phyloP scores from a whole-genome alignment of 2,113 vertebrate species.

The Scortum barcoo region DNA sequence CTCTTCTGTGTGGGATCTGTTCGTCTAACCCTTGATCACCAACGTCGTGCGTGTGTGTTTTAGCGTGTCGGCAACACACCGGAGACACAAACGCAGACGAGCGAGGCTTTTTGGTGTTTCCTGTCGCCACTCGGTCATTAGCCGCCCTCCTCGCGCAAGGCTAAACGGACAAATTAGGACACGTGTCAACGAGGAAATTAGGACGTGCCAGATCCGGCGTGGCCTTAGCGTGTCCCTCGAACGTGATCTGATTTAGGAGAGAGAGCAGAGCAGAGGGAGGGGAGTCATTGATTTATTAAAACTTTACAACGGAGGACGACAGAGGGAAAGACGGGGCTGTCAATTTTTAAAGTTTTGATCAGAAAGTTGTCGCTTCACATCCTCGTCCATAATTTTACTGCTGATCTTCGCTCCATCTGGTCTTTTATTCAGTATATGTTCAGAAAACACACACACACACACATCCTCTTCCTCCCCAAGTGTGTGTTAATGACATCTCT shows the following conservation, averaged over 20 bases:
- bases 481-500: conserved; percentile 26
- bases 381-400: conserved; percentile 9
- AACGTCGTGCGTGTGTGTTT: background rate
- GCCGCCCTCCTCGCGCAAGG: background rate
- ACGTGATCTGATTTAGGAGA: conserved; percentile 29
- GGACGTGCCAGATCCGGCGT: background rate
- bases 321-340: background rate
- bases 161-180: conserved; percentile 43
- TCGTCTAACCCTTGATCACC: conserved; percentile 7
- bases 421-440: background rate
- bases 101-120: background rate
- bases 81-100: background rate
- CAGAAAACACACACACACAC: background rate
- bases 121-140: background rate
- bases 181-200: background rate
- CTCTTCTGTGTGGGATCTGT: conserved; percentile 14
- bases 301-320: background rate
- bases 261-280: background rate
- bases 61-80: background rate
- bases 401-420: conserved; percentile 18
- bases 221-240: conserved; percentile 3
- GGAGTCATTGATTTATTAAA: conserved; percentile 17
- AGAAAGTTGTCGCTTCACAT: conserved; percentile 12
- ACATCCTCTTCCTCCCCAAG: background rate
- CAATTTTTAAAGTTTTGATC: conserved; percentile 15